Evolutionary conservation across 2,113 vertebrate species (phyloP), one percentile per base, ranked within the genome.

Genomic region (Dolichallabes microphthalmus): DNA sequence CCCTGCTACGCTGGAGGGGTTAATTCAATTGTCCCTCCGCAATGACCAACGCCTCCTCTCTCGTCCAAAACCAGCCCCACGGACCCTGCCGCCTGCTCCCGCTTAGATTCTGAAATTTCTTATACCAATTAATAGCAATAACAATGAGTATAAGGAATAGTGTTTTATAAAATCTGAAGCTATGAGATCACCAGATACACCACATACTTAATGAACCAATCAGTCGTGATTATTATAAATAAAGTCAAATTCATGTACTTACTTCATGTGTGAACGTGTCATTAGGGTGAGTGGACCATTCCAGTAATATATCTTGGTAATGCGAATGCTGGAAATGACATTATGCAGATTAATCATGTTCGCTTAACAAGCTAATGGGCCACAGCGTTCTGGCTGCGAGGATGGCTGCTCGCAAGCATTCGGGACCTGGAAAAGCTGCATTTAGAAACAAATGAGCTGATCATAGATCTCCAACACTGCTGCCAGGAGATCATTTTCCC

Each of bases 341-440:
- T 80, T 52, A 73, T 63, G 77, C 84, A 85, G 84, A 85, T 79
- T 69, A 85, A 61, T 80, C 84, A 85, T 30, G 64, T 80, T 39
- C n/a, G 57, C 77, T 85, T 73, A 61, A 74, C 77, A 73, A 61
- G 55, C 55, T 85, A 85, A 85, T 85, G 77, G 55, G 19, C 84
- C 84, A 7, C 77, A 61, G 66, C 77, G 1, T 71, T 80, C 73
- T 25, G 50, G 84, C 6, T 57, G 22, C 55, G 45, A 63, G 66
- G 53, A 73, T 30, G 55, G 84, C 77, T 58, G 22, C 64, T 61
- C n/a, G 55, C 84, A 85, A 85, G 80, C 66, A 61, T 61, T 45
- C 57, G 25, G 25, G 55, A 69, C 50, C 74, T 10, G 74, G 61
- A 15, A 60, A 80, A 85, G 35, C 66, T 80, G 84, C 77, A 61